Conservation (phyloP, 2,888 invertebrate species). For the Tridacna gigas region DNA sequence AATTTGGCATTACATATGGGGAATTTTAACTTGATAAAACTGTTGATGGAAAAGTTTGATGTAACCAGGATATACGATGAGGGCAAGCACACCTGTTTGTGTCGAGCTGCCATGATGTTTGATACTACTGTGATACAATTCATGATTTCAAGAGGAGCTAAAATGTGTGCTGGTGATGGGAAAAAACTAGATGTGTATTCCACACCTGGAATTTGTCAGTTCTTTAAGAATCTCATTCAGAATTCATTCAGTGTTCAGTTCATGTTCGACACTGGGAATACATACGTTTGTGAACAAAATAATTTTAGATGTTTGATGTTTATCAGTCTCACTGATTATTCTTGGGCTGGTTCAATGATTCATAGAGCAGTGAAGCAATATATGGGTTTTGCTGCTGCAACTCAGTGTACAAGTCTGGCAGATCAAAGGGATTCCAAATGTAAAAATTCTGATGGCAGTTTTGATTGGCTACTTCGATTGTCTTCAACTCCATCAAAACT, state of each 20-base stretch:
- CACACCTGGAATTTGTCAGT: conserved; percentile 19
- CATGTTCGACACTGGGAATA: conserved; percentile 14
- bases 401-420: not conserved
- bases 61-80: conserved; percentile 22
- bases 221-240: conserved; percentile 14
- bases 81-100: conserved; percentile 39
- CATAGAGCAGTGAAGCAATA: conserved; percentile 10
- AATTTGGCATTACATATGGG: conserved; percentile 20
- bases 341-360: conserved; percentile 8
- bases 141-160: conserved; percentile 1
- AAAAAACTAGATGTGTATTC: not conserved
- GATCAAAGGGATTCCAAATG: conserved; percentile 3
- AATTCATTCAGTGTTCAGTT: conserved; percentile 13
- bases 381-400: conserved; percentile 6
- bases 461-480: conserved; percentile 16
- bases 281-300: conserved; percentile 10
- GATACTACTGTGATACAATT: conserved; percentile 13
- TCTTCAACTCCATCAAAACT: conserved; percentile 36
- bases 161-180: conserved; percentile 24
- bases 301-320: conserved; percentile 18
- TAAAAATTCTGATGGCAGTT: conserved; percentile 11
- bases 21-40: conserved; percentile 17
- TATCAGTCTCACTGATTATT: conserved; percentile 16
- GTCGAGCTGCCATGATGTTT: conserved; percentile 28
- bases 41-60: conserved; percentile 24